A percentile compares a stretch with the other conserved stretches of the same genome.
Conservation (phyloP, 2,797 vertebrate species). For the Sorex maritimensis region DNA sequence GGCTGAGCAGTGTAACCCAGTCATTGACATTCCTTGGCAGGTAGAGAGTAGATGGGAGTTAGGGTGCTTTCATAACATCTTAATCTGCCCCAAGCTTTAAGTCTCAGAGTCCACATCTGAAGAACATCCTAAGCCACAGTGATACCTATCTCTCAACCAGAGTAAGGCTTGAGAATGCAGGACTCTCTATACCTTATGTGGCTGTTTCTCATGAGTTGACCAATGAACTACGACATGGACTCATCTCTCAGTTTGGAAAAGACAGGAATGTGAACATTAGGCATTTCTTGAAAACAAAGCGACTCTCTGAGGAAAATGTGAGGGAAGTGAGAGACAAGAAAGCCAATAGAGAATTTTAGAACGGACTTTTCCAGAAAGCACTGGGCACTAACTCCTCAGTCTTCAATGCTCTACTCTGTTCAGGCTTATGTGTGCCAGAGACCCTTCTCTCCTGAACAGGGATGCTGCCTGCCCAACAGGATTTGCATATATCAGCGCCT, state of each 20-base stretch:
- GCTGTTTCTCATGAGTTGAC: conserved; percentile 11
- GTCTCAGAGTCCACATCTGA: not conserved
- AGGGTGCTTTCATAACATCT: not conserved
- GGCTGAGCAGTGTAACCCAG: not conserved
- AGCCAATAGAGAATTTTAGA: not conserved
- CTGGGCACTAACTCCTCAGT: not conserved
- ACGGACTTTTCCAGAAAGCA: not conserved
- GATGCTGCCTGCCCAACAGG: too few species aligned
- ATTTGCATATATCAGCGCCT: accelerated
- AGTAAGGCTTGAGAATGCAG: not conserved
- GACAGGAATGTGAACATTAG: not conserved
- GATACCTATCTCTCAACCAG: conserved; percentile 11
- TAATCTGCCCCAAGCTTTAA: too few species aligned
- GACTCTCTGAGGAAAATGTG: not conserved
- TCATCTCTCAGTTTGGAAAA: conserved; percentile 57
- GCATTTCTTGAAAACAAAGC: conserved; percentile 53
- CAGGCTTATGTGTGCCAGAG: too few species aligned
- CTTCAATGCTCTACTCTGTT: not conserved
- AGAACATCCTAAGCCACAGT: not conserved
- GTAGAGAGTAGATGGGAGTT: not conserved
- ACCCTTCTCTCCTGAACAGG: too few species aligned
- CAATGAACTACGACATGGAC: not conserved
- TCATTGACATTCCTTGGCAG: not conserved
- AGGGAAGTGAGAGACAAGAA: conserved; percentile 18
- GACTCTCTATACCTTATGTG: not conserved